Base-by-base conservation (phyloP, 2,113 vertebrate species). In the Eupsittula cactorum region DNA sequence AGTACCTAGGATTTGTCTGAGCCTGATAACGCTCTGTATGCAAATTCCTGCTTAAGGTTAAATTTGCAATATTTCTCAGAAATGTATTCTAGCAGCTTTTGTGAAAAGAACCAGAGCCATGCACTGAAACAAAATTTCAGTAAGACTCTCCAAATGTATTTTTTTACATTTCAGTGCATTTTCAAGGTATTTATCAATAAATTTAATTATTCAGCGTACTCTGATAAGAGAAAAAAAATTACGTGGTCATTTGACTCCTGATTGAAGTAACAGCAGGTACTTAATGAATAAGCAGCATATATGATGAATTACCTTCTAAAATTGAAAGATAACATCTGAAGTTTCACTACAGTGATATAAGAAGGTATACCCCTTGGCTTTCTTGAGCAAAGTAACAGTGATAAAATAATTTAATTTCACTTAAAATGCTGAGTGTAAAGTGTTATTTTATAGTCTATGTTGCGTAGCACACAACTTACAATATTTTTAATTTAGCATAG, bases 381-480 rank as follows among this genome's bases (percentile, higher is more conserved):
- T 70, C 29, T 37, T 82, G 11, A 71, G 9, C 5, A 55, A 82
- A 69, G 1, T 60, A 52, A 74, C 11, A 71, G 13, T 50, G 15
- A 33, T 53, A 82, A 81, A 75, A 55, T 14, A 52, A 46, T 2
- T 53, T 13, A n/a, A 63, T 88, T 80, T 78, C 5, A 60, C 70
- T 33, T 18, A 55, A 88, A 71, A 75, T 46, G 4, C 1, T 87
- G 15, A 79, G 2, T 60, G 6, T 25, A 37, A 21, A 69, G 6
- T 39, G 11, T 41, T 3, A 46, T 65, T 85, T 85, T 77, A 33
- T 79, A 80, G 10, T 60, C 15, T 65, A 14, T 21, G 6, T 28
- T 70, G 17, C 60, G 3, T 29, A 46, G 2, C 5, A 63, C 5
- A 71, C 3, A 63, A 33, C 1, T n/a, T 35, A 46, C 0, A 29